Base-by-base conservation (phyloP, 1,140 invertebrate genomes). In the Nasonia vitripennis region DNA sequence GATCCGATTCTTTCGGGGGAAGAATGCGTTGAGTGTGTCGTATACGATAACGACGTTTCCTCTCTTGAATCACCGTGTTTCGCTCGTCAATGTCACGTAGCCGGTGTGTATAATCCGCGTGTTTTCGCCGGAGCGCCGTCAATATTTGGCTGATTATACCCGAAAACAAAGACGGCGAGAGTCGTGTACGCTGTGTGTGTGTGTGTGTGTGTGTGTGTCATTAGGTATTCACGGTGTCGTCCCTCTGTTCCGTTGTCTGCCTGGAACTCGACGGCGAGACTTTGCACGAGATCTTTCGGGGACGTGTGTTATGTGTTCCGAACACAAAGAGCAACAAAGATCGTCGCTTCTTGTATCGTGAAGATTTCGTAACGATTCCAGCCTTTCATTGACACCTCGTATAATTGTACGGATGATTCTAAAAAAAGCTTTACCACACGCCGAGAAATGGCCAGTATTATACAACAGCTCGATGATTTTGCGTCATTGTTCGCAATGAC, bases 391-490 rank as follows among this genome's bases (percentile, higher is more conserved):
- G 6, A 17, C 27, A 62, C 55, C 20, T 62, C 6, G 14, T 17
- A 62, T 37, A 6, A 20, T 62, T n/a, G 4, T 62, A 62, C 4
- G 10, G 6, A n/a, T 20, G 6, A 17, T 62, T 77, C 37, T 48
- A 45, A 77, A 48, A 51, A 77, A 77, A 77, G 68, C 10, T 20
- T 77, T 77, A 77, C 34, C 34, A 37, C 41, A 10, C 41, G 41
- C 41, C 41, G 41, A 77, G 74, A 41, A 45, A 73, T 75, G 3
- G 45, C 11, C 20, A 45, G 6, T 41, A 77, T 77, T 77, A 77
- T 77, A 77, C 45, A 77, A 77, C 41, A 12, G 14, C 23, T 77
- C 45, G 23, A 77, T 51, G 45, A 77, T 77, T 77, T 77, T n/a
- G 41, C 45, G 41, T 77, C 74, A 77, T 74, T 74, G 31, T 74